Base-by-base conservation (phyloP, 1,140 invertebrate species). In the Cydia splendana region DNA sequence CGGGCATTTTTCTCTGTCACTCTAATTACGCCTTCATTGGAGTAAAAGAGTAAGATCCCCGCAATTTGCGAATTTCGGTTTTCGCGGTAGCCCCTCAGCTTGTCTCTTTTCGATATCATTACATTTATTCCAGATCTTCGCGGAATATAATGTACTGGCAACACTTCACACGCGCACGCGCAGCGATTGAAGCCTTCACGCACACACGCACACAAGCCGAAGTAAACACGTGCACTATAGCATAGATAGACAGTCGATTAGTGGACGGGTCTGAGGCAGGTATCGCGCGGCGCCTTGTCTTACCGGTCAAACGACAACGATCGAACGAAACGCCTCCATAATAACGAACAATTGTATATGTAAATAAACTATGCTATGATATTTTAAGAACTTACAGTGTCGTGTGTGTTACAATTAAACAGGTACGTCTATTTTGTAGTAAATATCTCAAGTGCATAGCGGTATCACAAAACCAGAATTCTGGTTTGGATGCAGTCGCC, bases 401-500 rank as follows among this genome's bases (percentile, higher is more conserved):
- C n/a, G 67, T 45, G 38, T 71, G 67, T 71, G 28, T 65, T n/a
- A 42, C 30, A 71, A 71, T 71, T 69, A 71, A 76, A 67, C 69
- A 75, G 57, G 76, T 77, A 81, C 75, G 77, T 79, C 5, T 48
- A 51, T 30, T 74, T 74, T 57, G 30, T 48, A 75, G 74, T 76
- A 77, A 73, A 79, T 74, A 74, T 79, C 75, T 78, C 77, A 79
- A 80, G 79, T 83, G 85, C 79, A 80, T 82, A 85, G 80, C 83
- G 83, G 82, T 86, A 84, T 81, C 77, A 76, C 65, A 77, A 81
- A 86, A 84, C 82, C 82, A 80, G 85, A 86, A 84, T 86, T 80
- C 73, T 75, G 82, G 79, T 79, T 71, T 74, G 77, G 62, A 79
- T 83, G 76, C 78, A 77, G 78, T 80, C 67, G 67, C 67, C 34